Evolutionary conservation across 2,113 vertebrate genomes (phyloP).

Genomic region (Lepisosteus osseus): DNA sequence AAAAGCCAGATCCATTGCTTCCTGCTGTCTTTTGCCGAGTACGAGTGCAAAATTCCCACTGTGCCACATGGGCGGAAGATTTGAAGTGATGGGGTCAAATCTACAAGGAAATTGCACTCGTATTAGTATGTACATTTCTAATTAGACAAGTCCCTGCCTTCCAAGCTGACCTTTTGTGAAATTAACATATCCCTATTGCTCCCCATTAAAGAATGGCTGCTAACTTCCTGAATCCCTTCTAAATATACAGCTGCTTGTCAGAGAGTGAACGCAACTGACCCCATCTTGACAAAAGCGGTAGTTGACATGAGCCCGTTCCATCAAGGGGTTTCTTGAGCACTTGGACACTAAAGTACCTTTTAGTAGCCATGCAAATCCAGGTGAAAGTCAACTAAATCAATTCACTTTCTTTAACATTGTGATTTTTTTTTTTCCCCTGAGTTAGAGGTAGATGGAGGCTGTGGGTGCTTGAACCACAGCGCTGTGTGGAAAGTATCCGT

Average conservation of each 20-base stretch:
- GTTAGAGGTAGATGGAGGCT: too few species aligned
- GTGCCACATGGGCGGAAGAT: not conserved
- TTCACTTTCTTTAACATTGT: too few species aligned
- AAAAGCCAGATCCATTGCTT: not conserved
- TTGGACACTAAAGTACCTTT: too few species aligned
- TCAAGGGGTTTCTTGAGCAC: too few species aligned
- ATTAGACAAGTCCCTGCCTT: conserved; percentile 7
- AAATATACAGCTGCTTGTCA: not conserved
- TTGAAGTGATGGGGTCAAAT: not conserved
- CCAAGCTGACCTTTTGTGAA: conserved; percentile 8
- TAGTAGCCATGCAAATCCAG: too few species aligned
- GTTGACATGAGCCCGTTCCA: too few species aligned
- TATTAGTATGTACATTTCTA: conserved; percentile 11
- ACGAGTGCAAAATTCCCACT: not conserved
- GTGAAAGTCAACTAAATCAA: too few species aligned
- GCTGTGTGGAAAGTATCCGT: too few species aligned
- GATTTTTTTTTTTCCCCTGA: too few species aligned
- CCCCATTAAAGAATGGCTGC: not conserved
- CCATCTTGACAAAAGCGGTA: not conserved
- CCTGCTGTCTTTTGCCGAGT: not conserved
- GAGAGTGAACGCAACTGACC: not conserved
- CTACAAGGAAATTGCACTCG: conserved; percentile 3
- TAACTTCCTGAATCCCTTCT: not conserved
- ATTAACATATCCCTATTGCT: conserved; percentile 1
- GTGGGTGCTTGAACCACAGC: too few species aligned